Evolutionary conservation across 2,888 invertebrate genomes (phyloP).

Genomic region (Rapana venosa): DNA sequence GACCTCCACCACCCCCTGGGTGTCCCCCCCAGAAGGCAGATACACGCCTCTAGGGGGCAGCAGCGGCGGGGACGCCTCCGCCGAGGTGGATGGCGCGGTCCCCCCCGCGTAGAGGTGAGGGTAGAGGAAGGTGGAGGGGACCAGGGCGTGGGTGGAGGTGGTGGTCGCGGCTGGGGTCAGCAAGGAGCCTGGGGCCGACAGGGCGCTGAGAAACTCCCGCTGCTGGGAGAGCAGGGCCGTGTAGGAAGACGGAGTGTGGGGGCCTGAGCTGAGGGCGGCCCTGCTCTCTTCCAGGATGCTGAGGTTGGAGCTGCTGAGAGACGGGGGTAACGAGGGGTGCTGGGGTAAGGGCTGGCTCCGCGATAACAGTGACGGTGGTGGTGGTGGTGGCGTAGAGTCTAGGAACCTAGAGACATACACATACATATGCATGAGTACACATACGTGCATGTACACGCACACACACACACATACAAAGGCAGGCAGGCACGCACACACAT

Average conservation of each 20-base stretch:
- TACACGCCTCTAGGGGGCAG: background rate
- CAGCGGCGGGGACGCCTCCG: background rate
- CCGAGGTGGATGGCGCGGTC: background rate
- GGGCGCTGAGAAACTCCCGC: constrained; percentile 59
- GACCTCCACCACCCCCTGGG: background rate
- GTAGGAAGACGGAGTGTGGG: constrained; percentile 47
- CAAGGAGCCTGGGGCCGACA: constrained; percentile 56
- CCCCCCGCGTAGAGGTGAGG: background rate
- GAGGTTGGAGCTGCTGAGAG: constrained; percentile 66
- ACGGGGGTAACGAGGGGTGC: constrained; percentile 54
- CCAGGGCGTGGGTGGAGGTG: constrained; percentile 55
- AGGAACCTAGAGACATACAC: constrained; percentile 45
- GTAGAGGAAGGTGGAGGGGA: constrained; percentile 29
- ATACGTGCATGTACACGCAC: background rate
- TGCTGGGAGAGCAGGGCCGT: constrained; percentile 30
- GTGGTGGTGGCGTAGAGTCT: constrained; percentile 50
- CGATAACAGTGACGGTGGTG: constrained; percentile 55
- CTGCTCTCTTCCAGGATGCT: constrained; percentile 69
- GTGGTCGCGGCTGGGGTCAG: constrained; percentile 43
- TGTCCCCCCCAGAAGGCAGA: background rate
- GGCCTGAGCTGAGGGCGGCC: constrained; percentile 50
- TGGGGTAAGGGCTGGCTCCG: constrained; percentile 65
- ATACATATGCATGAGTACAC: background rate
- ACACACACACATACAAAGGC: background rate
- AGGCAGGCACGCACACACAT: background rate